Conservation (phyloP, 2,797 vertebrate genomes). For the Spea hammondii region DNA sequence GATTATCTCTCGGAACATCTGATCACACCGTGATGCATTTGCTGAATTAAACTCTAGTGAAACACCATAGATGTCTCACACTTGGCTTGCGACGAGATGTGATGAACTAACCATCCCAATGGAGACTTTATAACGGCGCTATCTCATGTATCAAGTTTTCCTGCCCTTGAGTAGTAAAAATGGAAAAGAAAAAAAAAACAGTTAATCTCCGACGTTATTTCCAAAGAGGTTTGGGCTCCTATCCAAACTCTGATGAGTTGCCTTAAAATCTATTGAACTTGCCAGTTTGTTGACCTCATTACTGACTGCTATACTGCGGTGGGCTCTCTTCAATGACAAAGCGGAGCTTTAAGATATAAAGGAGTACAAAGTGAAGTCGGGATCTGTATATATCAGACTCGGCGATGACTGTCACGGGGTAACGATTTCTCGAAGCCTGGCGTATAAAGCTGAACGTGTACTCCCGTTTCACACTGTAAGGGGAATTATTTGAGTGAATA, state of each 20-base stretch:
- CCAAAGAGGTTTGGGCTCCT: constrained; percentile 52
- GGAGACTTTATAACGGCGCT: constrained; percentile 22
- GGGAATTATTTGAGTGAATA: constrained; percentile 25
- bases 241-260: constrained; percentile 56
- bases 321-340: constrained; percentile 33
- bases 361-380: constrained; percentile 18
- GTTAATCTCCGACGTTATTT: constrained; percentile 58
- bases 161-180: constrained; percentile 57
- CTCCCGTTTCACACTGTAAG: constrained; percentile 24
- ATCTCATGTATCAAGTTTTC: constrained; percentile 48
- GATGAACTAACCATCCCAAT: constrained; percentile 43
- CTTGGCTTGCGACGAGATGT: background rate
- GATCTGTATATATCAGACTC: constrained; percentile 44
- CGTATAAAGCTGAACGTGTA: constrained; percentile 37
- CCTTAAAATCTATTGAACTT: constrained; percentile 59
- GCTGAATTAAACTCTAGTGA: constrained; percentile 51
- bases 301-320: constrained; percentile 49
- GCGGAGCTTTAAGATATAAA: constrained; percentile 26
- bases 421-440: constrained; percentile 48
- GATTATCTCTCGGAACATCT: constrained; percentile 34
- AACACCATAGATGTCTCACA: constrained; percentile 9
- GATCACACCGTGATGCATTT: constrained; percentile 34
- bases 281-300: constrained; percentile 49
- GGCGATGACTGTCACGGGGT: constrained; percentile 34
- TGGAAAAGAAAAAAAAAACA: constrained; percentile 56